Base-by-base conservation (phyloP, 2,797 vertebrate genomes). In the Muscicapa striata region DNA sequence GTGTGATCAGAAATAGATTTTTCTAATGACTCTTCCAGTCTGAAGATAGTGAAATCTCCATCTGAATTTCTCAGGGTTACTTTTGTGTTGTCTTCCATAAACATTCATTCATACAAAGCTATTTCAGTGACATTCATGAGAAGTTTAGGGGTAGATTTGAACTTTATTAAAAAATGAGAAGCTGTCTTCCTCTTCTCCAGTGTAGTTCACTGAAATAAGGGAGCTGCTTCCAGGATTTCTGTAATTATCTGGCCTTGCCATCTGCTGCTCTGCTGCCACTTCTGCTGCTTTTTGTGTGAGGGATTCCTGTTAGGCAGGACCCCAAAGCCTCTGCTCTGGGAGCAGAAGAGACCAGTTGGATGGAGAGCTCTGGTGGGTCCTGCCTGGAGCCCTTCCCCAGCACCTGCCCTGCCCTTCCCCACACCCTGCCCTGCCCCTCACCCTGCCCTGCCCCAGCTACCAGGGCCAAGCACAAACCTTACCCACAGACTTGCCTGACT, bases 281-380 rank as follows among this genome's bases (percentile, higher is more conserved):
- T 36, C 8, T 52, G 12, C 46, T 57, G 40, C 11, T 30, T 24
- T 62, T 20, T 79, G 27, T 45, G 16, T 0, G 1, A 21, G 18
- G 5, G 5, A 19, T 18, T 46, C 22, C 40, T 1, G 0, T 15
- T 15, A 32, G 46, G 13, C 5, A 49, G 45, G 29, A 67, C 6
- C n/a, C 15, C 0, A 18, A 20, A 30, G 1, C 7, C 30, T 62
- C 21, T 43, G 16, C 6, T 36, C 9, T 38, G 40, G 21, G 58
- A 67, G 32, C 26, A 54, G 48, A 22, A 78, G 34, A 24, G 38
- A 43, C 12, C 23, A 64, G 29, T 1, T 63, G 52, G 51, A 3
- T 52, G 51, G 64, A 45, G 68, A 73, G 26, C 41, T 63, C 26
- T 52, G 36, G 29, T 40, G 40, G 27, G 11, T 46, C 21, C 49